Percentiles rank a stretch among this genome's conserved stretches.
Evolutionary conservation across 2,888 invertebrate genomes (phyloP).

Genomic region (Apodemia mormo): DNA sequence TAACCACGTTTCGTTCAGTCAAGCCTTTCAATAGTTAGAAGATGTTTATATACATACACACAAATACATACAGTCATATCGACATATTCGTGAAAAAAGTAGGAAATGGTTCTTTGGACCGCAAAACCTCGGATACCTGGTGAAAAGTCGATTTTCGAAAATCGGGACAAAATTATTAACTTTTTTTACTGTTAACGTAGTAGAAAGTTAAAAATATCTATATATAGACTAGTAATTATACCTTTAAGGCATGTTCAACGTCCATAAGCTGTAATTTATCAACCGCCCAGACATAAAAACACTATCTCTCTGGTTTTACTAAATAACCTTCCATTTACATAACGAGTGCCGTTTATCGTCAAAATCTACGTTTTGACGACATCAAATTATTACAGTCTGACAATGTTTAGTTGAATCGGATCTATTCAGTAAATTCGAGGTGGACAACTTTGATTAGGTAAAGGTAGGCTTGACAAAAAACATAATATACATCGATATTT

Average conservation of each 20-base stretch:
- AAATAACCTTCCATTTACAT: neutral
- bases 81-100: no score
- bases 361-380: conserved; percentile 12
- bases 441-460: conserved; percentile 4
- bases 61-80: no score
- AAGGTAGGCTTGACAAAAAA: neutral
- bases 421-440: neutral
- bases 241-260: neutral
- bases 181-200: no score
- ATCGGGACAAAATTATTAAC: no score
- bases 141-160: no score
- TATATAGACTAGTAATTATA: no score
- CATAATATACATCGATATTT: neutral
- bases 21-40: no score
- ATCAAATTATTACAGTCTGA: neutral
- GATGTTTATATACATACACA: no score
- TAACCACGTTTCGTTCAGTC: no score
- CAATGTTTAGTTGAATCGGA: neutral
- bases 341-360: conserved; percentile 3
- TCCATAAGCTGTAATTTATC: neutral
- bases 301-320: neutral
- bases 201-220: no score
- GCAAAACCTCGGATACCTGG: no score
- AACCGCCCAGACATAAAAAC: neutral
- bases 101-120: no score